These are phyloP conservation scores for Entelurus aequoreus DNA, from an alignment of 2,113 vertebrate genomes.

Conservation along the genomic window DNA sequence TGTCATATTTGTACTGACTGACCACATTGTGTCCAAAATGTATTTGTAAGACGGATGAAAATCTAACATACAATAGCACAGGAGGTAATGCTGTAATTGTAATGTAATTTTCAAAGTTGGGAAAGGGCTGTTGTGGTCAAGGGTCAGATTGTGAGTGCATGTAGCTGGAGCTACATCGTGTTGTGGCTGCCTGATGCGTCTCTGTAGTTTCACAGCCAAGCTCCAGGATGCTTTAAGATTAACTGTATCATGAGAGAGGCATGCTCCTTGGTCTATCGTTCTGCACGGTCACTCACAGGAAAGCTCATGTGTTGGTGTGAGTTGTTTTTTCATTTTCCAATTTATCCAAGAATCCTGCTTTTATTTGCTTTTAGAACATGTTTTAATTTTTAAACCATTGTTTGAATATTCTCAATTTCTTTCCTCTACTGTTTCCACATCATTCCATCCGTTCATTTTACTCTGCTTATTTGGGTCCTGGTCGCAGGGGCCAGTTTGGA, in stretches of 20 bases:
- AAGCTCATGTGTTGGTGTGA: background rate
- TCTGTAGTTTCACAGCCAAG: slow-evolving; percentile 33
- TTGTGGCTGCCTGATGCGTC: slow-evolving; percentile 23
- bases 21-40: background rate
- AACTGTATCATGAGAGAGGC: slow-evolving; percentile 29
- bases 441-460: no score
- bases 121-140: slow-evolving; percentile 18
- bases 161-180: slow-evolving; percentile 5
- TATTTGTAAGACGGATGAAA: slow-evolving; percentile 11
- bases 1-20: background rate
- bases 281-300: slow-evolving; percentile 1
- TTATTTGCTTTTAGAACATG: background rate
- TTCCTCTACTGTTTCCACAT: no score
- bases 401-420: no score
- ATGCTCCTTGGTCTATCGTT: slow-evolving; percentile 32
- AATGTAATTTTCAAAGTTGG: slow-evolving; percentile 7
- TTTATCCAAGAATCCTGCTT: background rate
- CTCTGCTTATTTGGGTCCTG: no score
- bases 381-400: no score
- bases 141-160: slow-evolving; percentile 7
- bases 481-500: no score
- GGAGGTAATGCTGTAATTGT: slow-evolving; percentile 19
- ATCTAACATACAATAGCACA: slow-evolving; percentile 3
- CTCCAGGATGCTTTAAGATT: slow-evolving; percentile 29
- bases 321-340: background rate